phyloP scores from a whole-genome alignment of 2,888 invertebrate species.

The Calameuta idolon region DNA sequence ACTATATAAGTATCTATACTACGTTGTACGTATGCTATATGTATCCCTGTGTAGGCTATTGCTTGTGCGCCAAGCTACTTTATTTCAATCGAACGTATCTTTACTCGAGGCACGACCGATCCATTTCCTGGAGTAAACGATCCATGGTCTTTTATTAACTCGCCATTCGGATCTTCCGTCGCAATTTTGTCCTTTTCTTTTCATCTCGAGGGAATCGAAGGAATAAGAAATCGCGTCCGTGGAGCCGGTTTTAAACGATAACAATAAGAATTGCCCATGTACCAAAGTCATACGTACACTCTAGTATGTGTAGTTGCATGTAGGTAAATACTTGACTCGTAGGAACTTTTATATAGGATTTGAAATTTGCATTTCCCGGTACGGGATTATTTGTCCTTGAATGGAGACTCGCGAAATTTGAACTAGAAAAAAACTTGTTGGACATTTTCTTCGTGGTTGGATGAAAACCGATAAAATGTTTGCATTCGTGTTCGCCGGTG shows the following conservation, averaged over 20 bases:
- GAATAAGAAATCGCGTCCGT: not conserved
- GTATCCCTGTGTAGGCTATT: not conserved
- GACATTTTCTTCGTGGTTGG: not conserved
- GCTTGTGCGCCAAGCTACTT: not conserved
- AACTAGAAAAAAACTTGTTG: not conserved
- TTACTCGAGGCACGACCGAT: conserved; percentile 4
- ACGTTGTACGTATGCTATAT: not conserved
- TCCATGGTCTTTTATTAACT: conserved; percentile 4
- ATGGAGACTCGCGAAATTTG: not conserved
- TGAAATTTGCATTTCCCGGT: not conserved
- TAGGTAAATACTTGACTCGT: not conserved
- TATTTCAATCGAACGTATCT: conserved; percentile 9
- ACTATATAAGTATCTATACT: not conserved
- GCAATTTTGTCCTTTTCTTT: not conserved
- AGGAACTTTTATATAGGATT: not conserved
- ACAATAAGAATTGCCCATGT: not conserved
- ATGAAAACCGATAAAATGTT: not conserved
- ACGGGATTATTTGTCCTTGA: not conserved
- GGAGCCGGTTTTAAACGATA: not conserved
- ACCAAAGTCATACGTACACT: not conserved
- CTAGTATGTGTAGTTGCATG: not conserved
- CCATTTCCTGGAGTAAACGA: not conserved
- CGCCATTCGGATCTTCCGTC: not conserved
- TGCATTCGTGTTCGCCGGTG: not conserved
- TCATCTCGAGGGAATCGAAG: not conserved